Conservation (phyloP, 2,797 vertebrate species). For the Catostomus latipinnis region DNA sequence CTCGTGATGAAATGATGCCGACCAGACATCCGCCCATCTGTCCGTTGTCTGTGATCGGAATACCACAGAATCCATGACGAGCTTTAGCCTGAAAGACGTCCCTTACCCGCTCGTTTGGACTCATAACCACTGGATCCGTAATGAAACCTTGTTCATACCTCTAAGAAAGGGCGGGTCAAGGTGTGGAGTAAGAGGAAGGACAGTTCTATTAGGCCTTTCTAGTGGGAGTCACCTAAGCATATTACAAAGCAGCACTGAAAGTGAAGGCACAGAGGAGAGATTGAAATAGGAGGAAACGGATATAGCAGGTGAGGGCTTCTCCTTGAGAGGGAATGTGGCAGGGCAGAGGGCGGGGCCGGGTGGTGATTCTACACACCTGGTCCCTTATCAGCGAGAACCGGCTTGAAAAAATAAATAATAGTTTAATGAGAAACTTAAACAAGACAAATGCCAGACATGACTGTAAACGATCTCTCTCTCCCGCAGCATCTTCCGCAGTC, state of each 20-base stretch:
- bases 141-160: conserved; percentile 99
- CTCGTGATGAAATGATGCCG: conserved; percentile 96
- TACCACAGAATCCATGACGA: conserved; percentile 96
- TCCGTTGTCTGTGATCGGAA: conserved; percentile 94
- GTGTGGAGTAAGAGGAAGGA: neutral
- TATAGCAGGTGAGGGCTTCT: neutral
- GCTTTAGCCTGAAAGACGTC: conserved; percentile 98
- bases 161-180: conserved; percentile 66
- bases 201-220: conserved; percentile 49
- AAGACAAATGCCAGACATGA: too few relatives aligned
- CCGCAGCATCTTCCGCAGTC: too few relatives aligned
- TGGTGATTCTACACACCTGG: too few relatives aligned
- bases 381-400: too few relatives aligned
- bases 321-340: neutral
- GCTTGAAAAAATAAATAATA: too few relatives aligned
- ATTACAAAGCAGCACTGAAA: too few relatives aligned
- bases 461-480: too few relatives aligned
- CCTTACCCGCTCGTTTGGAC: conserved; percentile 85
- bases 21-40: conserved; percentile 93
- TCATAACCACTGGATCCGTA: conserved; percentile 97
- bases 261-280: neutral
- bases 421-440: too few relatives aligned
- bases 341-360: too few relatives aligned
- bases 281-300: neutral
- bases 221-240: conserved; percentile 4